Base-by-base conservation (phyloP, 2,888 invertebrate species). In the Halictus ligatus region DNA sequence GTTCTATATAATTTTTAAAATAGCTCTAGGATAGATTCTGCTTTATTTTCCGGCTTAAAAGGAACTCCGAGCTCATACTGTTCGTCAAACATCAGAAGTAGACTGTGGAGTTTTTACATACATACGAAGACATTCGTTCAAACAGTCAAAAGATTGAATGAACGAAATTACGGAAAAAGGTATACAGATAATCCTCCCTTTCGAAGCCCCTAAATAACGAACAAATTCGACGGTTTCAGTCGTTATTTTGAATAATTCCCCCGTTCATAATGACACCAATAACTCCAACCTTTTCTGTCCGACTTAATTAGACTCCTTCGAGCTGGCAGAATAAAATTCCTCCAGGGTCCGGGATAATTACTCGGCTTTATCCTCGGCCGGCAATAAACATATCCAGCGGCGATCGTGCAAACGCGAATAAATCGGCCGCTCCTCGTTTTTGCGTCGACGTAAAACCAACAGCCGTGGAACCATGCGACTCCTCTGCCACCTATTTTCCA, bases 261-360 rank as follows among this genome's bases (percentile, higher is more conserved):
- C 54, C 54, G 21, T 10, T 21, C 10, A 54, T n/a, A 10, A 54
- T 54, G 10, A 54, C 54, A 10, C 10, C 54, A 21, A 54, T 54
- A 21, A 54, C 35, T 18, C 35, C n/a, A 21, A 40, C 18, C 35
- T 8, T 18, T 21, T 18, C 25, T 15, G 60, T 60, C 60, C 74
- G 60, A 58, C 64, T 81, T 89, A 89, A 88, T 84, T 84, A 84
- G 69, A 71, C 50, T 69, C 75, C n/a, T 7, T 25, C 71, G 25
- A 25, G 18, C n/a, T 7, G 29, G 46, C 18, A 21, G 48, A 10
- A 72, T 21, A 43, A 75, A 54, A 80, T 40, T 25, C 75, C 64
- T 58, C 67, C 21, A 43, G 43, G 72, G 21, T 75, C 79, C 54
- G 21, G 46, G 67, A 64, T 83, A 72, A 76, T 83, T 81, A 83